phyloP scores from a whole-genome alignment of 2,113 vertebrate genomes.

The Patagioenas fasciata region DNA sequence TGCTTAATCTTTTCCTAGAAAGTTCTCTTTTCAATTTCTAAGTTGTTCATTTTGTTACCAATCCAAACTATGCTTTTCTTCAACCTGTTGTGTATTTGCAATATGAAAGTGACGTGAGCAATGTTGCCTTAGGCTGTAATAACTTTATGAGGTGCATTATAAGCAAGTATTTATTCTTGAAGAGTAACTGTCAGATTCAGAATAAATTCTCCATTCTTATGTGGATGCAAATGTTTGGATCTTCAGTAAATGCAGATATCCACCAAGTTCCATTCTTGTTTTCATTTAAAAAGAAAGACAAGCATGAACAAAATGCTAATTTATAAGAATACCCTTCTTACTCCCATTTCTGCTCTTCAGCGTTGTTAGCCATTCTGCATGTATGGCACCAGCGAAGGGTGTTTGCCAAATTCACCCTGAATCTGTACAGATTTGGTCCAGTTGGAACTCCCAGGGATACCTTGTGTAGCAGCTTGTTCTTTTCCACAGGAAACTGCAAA shows the following conservation, averaged over 20 bases:
- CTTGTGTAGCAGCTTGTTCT: neutral
- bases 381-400: neutral
- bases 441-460: neutral
- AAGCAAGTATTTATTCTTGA: neutral
- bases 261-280: neutral
- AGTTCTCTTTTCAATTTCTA: neutral
- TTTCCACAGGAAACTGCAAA: neutral
- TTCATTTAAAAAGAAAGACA: neutral
- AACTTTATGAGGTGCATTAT: neutral
- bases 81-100: neutral
- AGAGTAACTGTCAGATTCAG: neutral
- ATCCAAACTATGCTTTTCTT: neutral
- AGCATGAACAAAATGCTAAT: neutral
- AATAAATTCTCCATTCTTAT: neutral
- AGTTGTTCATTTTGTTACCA: neutral
- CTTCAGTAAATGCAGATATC: neutral
- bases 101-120: neutral
- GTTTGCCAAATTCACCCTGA: neutral
- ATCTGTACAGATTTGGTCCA: neutral
- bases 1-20: neutral
- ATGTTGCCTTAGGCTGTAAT: neutral
- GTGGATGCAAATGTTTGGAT: neutral
- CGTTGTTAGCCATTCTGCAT: neutral
- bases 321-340: neutral
- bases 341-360: neutral